Base-by-base conservation (phyloP, 2,113 vertebrate species). In the Dendrocopos noguchii region DNA sequence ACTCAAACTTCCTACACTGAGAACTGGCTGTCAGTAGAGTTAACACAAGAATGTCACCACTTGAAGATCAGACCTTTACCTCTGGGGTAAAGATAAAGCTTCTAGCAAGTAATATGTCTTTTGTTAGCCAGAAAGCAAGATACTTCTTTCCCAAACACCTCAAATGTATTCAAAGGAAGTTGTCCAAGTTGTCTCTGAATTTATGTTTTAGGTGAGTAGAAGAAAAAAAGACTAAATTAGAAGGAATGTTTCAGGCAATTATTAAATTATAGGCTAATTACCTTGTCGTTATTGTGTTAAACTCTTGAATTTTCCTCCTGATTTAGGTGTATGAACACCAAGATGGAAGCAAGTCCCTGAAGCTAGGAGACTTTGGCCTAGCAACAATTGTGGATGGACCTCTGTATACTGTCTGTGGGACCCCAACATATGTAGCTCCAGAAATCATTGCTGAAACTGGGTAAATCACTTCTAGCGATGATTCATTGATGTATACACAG, bases 391-490 rank as follows among this genome's bases (percentile, higher is more conserved):
- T 99, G 27, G 99, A 99, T 18, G 99, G 99, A 47, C 98, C 98
- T 60, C 97, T 99, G 31, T 99, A 98, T 70, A 99, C 98, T 9
- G 98, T 99, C 68, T 99, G 99, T 95, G 99, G 99, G 47, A 99
- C 99, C 8, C 99, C 99, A 14, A 99, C 99, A 36, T 99, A 99
- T 34, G 99, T 99, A 93, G 99, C 99, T 90, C 99, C 99, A 70
- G 99, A 99, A 96, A 99, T 99, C 94, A 98, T 99, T 3, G 98
- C 99, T 71, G 99, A 99, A 97, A 98, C 98, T 8, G 99, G 99
- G 99, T 99, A 97, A 98, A 96, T 68, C 24, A 6, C 50, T 86
- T 87, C 15, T 74, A 42, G 14, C 33, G 42, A n/a, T 47, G 25
- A 33, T 56, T 70, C 42, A n/a, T 8, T 61, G 34, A n/a, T 36